phyloP scores from a whole-genome alignment of 1,140 invertebrate genomes.

The Diorhabda sublineata region DNA sequence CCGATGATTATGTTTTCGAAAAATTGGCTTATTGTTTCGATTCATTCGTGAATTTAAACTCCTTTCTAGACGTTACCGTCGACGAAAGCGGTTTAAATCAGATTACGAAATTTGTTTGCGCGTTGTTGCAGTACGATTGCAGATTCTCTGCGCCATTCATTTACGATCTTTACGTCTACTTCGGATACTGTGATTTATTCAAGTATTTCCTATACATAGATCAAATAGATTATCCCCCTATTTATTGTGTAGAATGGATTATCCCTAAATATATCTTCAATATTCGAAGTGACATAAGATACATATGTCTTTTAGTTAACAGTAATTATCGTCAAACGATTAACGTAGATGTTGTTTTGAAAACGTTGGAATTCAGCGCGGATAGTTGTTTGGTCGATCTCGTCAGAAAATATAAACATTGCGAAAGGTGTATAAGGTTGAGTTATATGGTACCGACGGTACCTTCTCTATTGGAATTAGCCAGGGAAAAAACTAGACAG shows the following conservation, averaged over 20 bases:
- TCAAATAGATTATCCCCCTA: neutral
- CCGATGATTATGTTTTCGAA: neutral
- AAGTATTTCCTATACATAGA: constrained; percentile 12
- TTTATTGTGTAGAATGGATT: neutral
- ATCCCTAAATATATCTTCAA: constrained; percentile 4
- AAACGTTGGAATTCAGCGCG: neutral
- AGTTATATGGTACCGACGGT: constrained; percentile 5
- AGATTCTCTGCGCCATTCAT: constrained; percentile 4
- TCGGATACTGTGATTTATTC: constrained; percentile 20
- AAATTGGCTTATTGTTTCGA: neutral
- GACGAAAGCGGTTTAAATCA: constrained; percentile 6
- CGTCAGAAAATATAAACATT: neutral
- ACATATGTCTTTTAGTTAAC: neutral
- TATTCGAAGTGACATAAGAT: constrained; percentile 1
- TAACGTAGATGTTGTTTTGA: neutral
- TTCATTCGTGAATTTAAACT: constrained; percentile 7
- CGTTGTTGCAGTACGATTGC: constrained; percentile 17
- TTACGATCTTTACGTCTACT: constrained; percentile 9
- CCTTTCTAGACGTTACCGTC: constrained; percentile 16
- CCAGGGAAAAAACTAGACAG: constrained; percentile 10
- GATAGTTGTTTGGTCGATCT: neutral
- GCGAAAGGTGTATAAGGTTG: too few species aligned
- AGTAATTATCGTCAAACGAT: neutral
- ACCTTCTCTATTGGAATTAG: constrained; percentile 18
- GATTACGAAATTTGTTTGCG: constrained; percentile 16